Evolutionary conservation across 2,113 vertebrate species (phyloP).

Genomic region (Manacus vitellinus): DNA sequence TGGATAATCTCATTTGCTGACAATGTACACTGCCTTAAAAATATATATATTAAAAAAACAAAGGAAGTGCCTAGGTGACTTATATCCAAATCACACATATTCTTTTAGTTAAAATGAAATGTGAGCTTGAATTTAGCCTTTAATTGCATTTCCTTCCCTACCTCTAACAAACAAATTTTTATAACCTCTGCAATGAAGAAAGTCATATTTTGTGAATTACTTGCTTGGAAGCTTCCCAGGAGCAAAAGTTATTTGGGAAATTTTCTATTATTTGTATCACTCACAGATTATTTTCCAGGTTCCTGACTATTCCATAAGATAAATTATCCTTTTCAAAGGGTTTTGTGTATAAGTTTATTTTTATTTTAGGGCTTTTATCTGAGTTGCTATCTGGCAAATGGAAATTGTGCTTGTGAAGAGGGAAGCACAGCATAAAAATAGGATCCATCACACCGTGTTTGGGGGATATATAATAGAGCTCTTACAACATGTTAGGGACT

Average conservation of each 20-base stretch:
- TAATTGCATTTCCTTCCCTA: constrained; percentile 82
- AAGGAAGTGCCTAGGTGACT: constrained; percentile 80
- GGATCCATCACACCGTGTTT: neutral
- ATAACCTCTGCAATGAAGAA: constrained; percentile 71
- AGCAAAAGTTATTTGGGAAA: constrained; percentile 68
- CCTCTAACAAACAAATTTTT: constrained; percentile 81
- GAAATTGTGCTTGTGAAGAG: constrained; percentile 44
- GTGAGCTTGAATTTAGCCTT: constrained; percentile 77
- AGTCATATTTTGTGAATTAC: constrained; percentile 76
- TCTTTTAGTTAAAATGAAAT: constrained; percentile 79
- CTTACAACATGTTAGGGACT: constrained; percentile 15
- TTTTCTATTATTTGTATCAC: constrained; percentile 73
- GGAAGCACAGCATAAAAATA: constrained; percentile 30
- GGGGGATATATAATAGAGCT: constrained; percentile 17
- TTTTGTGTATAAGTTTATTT: neutral
- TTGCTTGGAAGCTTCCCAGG: constrained; percentile 66
- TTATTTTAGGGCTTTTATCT: constrained; percentile 47
- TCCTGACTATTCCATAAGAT: constrained; percentile 18
- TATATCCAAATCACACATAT: constrained; percentile 78
- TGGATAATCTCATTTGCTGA: constrained; percentile 78
- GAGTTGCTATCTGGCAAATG: constrained; percentile 35
- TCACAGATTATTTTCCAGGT: constrained; percentile 30
- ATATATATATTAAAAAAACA: neutral
- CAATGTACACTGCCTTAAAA: constrained; percentile 64
- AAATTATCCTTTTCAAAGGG: constrained; percentile 1